Conservation (phyloP, 2,797 vertebrate species). For the Cyclopterus lumpus region DNA sequence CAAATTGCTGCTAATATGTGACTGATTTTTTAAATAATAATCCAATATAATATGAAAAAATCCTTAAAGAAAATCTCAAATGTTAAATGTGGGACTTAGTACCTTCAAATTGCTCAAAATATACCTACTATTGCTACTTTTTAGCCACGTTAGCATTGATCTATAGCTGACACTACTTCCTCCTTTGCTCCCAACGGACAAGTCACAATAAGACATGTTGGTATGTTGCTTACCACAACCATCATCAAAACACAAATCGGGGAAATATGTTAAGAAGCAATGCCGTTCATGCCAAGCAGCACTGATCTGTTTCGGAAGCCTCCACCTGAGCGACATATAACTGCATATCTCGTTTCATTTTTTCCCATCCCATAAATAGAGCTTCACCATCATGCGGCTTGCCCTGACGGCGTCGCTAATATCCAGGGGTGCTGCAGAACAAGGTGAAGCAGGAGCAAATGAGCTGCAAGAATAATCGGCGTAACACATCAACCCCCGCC, state of each 20-base stretch:
- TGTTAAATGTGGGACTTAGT: not conserved
- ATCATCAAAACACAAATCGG: not conserved
- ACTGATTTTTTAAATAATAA: not conserved
- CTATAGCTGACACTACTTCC: not conserved
- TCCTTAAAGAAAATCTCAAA: not conserved
- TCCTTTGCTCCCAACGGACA: not conserved
- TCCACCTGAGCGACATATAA: not conserved
- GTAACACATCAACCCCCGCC: constrained; percentile 33
- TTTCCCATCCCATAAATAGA: not conserved
- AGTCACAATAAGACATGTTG: not conserved
- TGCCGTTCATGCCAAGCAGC: not conserved
- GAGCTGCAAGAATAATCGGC: constrained; percentile 29
- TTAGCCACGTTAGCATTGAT: not conserved
- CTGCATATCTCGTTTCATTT: not conserved
- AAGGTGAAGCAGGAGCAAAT: constrained; percentile 37
- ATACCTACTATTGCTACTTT: not conserved
- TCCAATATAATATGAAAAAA: not conserved
- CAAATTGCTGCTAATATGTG: not conserved
- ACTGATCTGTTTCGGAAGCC: not conserved
- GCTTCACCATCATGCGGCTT: not conserved
- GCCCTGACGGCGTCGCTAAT: constrained; percentile 17
- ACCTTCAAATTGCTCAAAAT: not conserved
- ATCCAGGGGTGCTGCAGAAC: constrained; percentile 26
- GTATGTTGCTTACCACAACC: not conserved
- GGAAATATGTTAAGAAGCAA: not conserved